Evolutionary conservation across 1,140 invertebrate species (phyloP).

Genomic region (Whitmania pigra): DNA sequence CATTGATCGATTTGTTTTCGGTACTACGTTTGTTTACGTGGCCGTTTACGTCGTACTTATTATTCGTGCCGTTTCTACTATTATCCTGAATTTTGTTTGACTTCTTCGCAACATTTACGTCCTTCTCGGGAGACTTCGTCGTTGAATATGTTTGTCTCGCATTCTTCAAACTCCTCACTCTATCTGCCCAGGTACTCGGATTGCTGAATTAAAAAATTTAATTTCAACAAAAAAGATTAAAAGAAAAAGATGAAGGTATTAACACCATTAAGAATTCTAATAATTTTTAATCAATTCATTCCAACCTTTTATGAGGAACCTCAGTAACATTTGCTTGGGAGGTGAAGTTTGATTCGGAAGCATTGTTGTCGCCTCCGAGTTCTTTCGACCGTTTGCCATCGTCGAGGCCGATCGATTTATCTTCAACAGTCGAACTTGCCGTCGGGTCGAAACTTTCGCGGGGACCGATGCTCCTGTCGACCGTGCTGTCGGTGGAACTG

Average conservation of each 20-base stretch:
- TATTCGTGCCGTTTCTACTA: not conserved
- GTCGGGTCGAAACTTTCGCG: not conserved
- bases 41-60: not conserved
- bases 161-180: not conserved
- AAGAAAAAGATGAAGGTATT: too few relatives aligned
- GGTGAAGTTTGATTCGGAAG: too few relatives aligned
- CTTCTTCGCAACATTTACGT: not conserved
- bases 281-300: too few relatives aligned
- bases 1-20: not conserved
- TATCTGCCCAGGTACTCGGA: slow-evolving; percentile 1
- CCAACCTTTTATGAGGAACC: too few relatives aligned
- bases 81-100: not conserved
- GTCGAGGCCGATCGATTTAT: too few relatives aligned
- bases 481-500: not conserved
- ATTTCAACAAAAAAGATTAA: too few relatives aligned
- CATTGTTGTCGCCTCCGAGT: too few relatives aligned
- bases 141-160: too few relatives aligned
- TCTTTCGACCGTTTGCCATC: too few relatives aligned
- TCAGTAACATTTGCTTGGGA: too few relatives aligned
- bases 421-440: not conserved
- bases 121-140: too few relatives aligned
- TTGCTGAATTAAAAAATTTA: not conserved
- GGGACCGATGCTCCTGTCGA: not conserved
- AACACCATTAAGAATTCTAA: too few relatives aligned
- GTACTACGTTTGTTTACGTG: not conserved